Evolutionary conservation across 92 coral and sea anemone genomes (phyloP), one percentile per base, ranked within the genome.

Genomic region (Porites divaricata): DNA sequence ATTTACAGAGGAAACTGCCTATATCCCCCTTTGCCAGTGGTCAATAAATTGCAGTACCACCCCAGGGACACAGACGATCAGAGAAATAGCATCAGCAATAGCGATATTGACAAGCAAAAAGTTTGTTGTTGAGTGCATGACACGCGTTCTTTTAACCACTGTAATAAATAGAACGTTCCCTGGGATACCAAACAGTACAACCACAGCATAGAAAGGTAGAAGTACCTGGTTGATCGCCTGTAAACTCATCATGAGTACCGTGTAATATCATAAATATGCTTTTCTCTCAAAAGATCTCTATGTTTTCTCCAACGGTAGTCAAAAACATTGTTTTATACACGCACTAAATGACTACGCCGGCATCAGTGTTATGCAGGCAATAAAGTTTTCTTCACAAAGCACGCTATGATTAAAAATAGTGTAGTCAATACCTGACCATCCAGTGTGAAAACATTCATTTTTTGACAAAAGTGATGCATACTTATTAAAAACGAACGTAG

Each of bases 61-160:
- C 20, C 91, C 93, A 14, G 93, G 96, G 13, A 90, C 28, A 14
- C 92, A 90, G 78, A 84, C 90, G 9, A 93, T 8, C 25, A 93
- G 74, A 19, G 80, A 85, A 15, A 88, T 20, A 6, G 81, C 24
- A 76, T 93, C 94, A 2, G 96, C 94, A 9, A 76, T 88, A 13
- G 96, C 94, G 57, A 93, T 70, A 72, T 93, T 93, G 10, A 71
- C 92, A 1, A 93, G 78, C 1, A 93, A 88, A 22, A 73, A 85
- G 88, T 93, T 93, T 10, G 94, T 90, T 7, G 91, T 89, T 19
- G 92, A 84, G 70, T 93, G 91, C 93, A 93, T 83, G 1, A 78
- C 64, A 10, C 88, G 85, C 14, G 85, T 72, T 64, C 81, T 81
- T 62, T 76, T 88, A 8, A 93, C 89, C 22, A 92, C 93, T 8